phyloP scores from a whole-genome alignment of 2,797 vertebrate species.

The Myoxocephalus aenaeus region DNA sequence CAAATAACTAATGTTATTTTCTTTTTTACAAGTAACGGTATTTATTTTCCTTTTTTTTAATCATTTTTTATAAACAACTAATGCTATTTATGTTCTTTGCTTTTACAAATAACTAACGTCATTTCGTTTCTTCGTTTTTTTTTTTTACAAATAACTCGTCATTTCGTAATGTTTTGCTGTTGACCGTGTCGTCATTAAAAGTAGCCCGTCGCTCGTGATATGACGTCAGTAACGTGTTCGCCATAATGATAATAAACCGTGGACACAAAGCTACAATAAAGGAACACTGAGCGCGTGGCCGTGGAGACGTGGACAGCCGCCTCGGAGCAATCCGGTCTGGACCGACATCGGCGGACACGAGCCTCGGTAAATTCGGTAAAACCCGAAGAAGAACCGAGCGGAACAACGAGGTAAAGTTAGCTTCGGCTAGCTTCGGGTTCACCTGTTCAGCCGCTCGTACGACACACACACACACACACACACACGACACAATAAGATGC shows the following conservation, averaged over 20 bases:
- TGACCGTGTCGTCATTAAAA: conserved; percentile 71
- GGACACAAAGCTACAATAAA: conserved; percentile 74
- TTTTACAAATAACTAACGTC: too few species aligned
- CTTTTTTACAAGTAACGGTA: too few species aligned
- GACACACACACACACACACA: too few species aligned
- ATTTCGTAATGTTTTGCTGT: conserved; percentile 56
- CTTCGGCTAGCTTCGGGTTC: conserved; percentile 62
- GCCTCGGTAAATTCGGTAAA: conserved; percentile 24
- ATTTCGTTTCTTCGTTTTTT: background rate
- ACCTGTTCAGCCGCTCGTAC: conserved; percentile 45
- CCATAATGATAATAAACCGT: conserved; percentile 87
- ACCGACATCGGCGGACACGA: conserved; percentile 14
- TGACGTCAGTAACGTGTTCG: conserved; percentile 84
- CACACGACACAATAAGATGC: background rate
- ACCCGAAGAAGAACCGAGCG: conserved; percentile 59
- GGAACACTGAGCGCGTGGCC: conserved; percentile 34
- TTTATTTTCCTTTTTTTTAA: too few species aligned
- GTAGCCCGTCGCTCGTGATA: conserved; percentile 68
- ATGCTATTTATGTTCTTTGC: too few species aligned
- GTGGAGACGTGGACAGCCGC: conserved; percentile 27
- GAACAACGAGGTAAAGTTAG: conserved; percentile 81
- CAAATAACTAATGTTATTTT: too few species aligned
- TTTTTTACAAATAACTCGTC: background rate
- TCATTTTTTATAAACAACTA: too few species aligned
- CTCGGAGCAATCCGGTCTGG: background rate